Base-by-base conservation (phyloP, 2,113 vertebrate genomes). In the Hemicordylus capensis region DNA sequence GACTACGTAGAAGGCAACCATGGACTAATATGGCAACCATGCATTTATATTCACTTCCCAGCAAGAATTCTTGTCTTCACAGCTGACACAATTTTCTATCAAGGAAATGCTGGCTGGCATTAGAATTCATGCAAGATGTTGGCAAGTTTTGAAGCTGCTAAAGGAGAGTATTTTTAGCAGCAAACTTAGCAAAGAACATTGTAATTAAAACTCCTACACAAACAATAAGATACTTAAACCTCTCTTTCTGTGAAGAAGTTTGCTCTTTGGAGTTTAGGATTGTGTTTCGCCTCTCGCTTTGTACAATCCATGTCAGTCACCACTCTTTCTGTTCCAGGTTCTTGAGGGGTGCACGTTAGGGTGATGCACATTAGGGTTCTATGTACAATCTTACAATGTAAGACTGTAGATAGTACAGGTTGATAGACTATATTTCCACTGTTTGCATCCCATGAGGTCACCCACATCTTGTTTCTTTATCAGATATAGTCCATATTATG, bases 121-220 rank as follows among this genome's bases (percentile, higher is more conserved):
- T 85, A 87, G 84, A 89, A 93, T 90, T 80, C 88, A 72, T 10
- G 19, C 78, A 24, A 2, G 78, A 59, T 80, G 37, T 61, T 93
- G 81, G 58, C 80, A 91, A 8, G 82, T 87, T 91, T 83, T 69
- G 86, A 12, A 80, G 20, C 34, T 89, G 34, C 92, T 85, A 46
- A 80, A 64, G 42, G n/a, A 58, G 5, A 63, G 12, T 75, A 75
- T 83, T 83, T 83, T 83, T 83, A 83, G 72, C 58, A 20, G 59
- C 37, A 44, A 39, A 75, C n/a, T 37, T 51, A 66, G 59, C 70
- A 64, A 64, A 76, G 58, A 83, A 76, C 59, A 76, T 83, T 75
- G 34, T 37, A 83, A 76, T 76, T 83, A 64, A 75, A 76, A 76
- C 72, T 64, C 72, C 81, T 64, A 76, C 81, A 76, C 59, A 83